Conservation (phyloP, 1,140 invertebrate species). For the Laupala kohalensis region DNA sequence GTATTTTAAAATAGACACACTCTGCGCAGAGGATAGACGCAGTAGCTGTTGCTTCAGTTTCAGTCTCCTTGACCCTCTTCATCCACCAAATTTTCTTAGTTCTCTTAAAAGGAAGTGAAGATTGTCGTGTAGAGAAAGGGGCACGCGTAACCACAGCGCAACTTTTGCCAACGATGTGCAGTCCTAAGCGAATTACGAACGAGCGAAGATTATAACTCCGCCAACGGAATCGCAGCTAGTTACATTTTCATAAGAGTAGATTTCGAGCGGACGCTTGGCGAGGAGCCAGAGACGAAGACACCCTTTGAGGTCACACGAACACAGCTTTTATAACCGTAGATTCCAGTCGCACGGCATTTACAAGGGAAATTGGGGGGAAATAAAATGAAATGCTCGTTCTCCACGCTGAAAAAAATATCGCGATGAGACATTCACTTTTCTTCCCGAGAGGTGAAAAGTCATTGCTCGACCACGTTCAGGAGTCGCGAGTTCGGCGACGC, state of each 20-base stretch:
- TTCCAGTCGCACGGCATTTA: neutral
- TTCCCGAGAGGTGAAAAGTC: neutral
- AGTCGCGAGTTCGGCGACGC: neutral
- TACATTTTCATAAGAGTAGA: neutral
- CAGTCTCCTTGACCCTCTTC: neutral
- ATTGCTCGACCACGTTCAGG: neutral
- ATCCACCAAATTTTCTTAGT: neutral
- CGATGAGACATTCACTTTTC: neutral
- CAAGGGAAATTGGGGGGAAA: neutral
- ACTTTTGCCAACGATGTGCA: neutral
- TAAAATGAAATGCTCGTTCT: neutral
- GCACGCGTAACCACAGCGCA: neutral
- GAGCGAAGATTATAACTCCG: neutral
- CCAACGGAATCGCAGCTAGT: neutral
- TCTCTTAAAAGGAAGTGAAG: no score
- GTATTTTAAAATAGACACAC: neutral
- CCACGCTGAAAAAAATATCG: neutral
- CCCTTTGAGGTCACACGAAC: neutral
- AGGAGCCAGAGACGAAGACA: neutral
- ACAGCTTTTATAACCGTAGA: neutral
- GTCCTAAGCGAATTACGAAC: neutral
- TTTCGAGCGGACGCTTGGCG: neutral
- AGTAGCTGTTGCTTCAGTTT: neutral
- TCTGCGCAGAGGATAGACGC: neutral
- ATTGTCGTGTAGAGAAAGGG: neutral